Base-by-base conservation (phyloP, 2,888 invertebrate species). In the Bombyx huttoni region DNA sequence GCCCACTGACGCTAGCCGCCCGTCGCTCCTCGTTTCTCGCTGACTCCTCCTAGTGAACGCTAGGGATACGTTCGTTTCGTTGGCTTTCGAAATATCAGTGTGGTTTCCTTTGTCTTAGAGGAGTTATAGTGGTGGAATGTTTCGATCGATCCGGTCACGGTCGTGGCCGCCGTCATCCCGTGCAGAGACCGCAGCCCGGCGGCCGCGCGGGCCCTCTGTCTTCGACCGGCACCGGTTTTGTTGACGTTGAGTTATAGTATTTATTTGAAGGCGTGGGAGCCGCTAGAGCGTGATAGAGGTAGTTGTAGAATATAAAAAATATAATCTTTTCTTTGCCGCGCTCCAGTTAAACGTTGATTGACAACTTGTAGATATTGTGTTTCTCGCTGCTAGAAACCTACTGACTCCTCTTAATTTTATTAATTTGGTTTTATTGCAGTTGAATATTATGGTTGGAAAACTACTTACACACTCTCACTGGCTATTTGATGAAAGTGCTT, bases 1-100 rank as follows among this genome's bases (percentile, higher is more conserved):
- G 60, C 63, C 58, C 63, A 46, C 50, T 54, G 53, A 52, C 56
- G 49, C 54, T 40, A 13, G 45, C 13, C 40, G 49, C 55, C 49
- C 50, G 58, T 53, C 52, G 55, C 57, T 70, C 67, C 62, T 75
- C 73, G 76, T 75, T 79, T 77, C 74, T 73, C 69, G 81, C 80
- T 81, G 75, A 81, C 81, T 77, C 76, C 77, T 74, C 72, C 72
- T 80, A 78, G 82, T 78, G 82, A 75, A 81, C 69, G 85, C 84
- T 84, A 83, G 63, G 70, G 81, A 85, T 53, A 69, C 70, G 81
- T 83, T 81, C 81, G 79, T 84, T 85, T 81, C 78, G 82, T 85
- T 84, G 79, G 81, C 85, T 86, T 85, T 80, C 79, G 63, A 84
- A 85, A 81, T 83, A 83, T 84, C 81, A 69, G 87, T 84, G 87